Conservation (phyloP, 1,140 invertebrate genomes). For the Archegozetes longisetosus region DNA sequence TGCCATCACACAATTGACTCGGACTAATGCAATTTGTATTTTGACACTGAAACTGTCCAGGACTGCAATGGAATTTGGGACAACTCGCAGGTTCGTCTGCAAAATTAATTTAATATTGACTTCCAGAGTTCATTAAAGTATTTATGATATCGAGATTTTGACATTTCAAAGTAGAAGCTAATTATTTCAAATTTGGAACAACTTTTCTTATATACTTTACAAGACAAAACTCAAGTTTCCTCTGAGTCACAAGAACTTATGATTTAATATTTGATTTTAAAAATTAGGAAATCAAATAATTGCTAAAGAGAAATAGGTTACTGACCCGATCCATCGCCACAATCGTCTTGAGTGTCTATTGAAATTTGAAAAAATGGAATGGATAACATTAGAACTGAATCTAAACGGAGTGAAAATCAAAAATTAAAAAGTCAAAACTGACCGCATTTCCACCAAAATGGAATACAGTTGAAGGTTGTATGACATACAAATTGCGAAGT, state of each 20-base stretch:
- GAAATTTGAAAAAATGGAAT: neutral
- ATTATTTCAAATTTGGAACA: too few relatives aligned
- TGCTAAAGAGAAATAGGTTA: too few relatives aligned
- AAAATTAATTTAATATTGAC: neutral
- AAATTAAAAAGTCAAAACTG: slow-evolving; percentile 38
- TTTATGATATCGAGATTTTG: too few relatives aligned
- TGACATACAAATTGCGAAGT: slow-evolving; percentile 58
- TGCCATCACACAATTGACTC: slow-evolving; percentile 41
- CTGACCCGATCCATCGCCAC: slow-evolving; percentile 45
- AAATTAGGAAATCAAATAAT: too few relatives aligned
- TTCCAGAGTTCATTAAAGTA: neutral
- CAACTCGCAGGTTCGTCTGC: slow-evolving; percentile 11
- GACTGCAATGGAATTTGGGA: slow-evolving; percentile 23
- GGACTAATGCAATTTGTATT: slow-evolving; percentile 33
- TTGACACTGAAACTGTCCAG: slow-evolving; percentile 31
- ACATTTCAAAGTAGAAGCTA: too few relatives aligned
- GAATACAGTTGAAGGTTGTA: slow-evolving; percentile 50
- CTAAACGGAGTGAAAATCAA: neutral
- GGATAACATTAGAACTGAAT: too few relatives aligned
- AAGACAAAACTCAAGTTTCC: too few relatives aligned
- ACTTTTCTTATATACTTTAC: too few relatives aligned
- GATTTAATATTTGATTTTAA: too few relatives aligned
- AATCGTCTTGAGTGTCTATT: slow-evolving; percentile 26
- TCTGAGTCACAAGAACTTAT: too few relatives aligned
- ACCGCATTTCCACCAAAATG: slow-evolving; percentile 51